Percentiles rank a stretch among this genome's conserved stretches.
Evolutionary conservation across 2,888 invertebrate species (phyloP).

Genomic region (Epinotia nisella): DNA sequence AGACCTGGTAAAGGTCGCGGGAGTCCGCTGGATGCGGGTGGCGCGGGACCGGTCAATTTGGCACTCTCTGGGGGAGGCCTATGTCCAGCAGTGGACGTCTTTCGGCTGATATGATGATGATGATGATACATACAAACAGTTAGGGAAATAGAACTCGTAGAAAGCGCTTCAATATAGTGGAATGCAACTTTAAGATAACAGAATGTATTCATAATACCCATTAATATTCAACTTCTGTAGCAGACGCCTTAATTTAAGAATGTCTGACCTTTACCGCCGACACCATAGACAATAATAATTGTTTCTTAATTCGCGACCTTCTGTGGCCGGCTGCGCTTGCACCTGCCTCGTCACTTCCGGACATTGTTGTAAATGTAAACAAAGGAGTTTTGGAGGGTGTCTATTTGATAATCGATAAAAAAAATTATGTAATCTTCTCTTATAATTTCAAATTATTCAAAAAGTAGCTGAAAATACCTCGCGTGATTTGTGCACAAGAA

Average conservation of each 20-base stretch:
- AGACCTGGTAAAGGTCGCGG: too few species aligned
- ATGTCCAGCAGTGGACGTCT: too few species aligned
- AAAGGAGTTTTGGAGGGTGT: constrained; percentile 27
- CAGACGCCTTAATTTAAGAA: constrained; percentile 8
- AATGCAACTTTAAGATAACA: background rate
- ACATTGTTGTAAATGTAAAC: constrained; percentile 16
- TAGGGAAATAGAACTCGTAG: too few species aligned
- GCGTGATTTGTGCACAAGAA: too few species aligned
- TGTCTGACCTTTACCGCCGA: constrained; percentile 19
- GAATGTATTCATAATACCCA: too few species aligned
- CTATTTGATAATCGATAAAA: constrained; percentile 18
- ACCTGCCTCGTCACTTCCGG: constrained; percentile 33
- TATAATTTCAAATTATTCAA: too few species aligned
- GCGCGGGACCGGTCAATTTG: too few species aligned
- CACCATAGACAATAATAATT: constrained; percentile 30
- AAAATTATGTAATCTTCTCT: background rate
- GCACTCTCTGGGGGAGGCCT: too few species aligned
- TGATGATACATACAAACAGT: too few species aligned
- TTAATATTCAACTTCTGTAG: background rate
- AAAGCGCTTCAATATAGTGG: background rate
- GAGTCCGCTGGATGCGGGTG: too few species aligned
- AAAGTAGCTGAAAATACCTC: too few species aligned
- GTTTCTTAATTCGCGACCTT: constrained; percentile 31
- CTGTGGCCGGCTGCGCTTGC: constrained; percentile 21
- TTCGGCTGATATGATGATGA: too few species aligned